Evolutionary conservation across 2,888 invertebrate genomes (phyloP), one percentile per base, ranked within the genome.

Genomic region (Brachynemurus nebulosus): DNA sequence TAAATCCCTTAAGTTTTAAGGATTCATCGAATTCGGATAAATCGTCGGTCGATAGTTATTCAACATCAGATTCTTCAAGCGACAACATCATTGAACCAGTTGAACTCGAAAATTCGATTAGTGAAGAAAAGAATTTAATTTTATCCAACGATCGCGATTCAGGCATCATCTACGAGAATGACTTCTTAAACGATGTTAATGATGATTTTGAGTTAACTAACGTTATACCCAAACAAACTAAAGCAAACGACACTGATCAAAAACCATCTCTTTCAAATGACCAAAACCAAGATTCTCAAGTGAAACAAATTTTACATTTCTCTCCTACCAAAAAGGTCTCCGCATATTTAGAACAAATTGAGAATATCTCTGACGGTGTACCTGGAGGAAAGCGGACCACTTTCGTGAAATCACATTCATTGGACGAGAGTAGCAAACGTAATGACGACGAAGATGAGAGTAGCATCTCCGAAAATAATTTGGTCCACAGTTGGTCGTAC

Each of bases 401-500:
- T 20, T 44, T 65, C 36, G 54, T 59, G 5, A 65, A 65, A 50
- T 64, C 64, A 7, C 59, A 57, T 21, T 65, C 65, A 50, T 63
- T 66, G 20, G 66, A 66, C 45, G 65, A 65, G 41, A 65, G 64
- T 50, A 51, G 57, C 17, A 57, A 55, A 37, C 53, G 53, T 33
- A 53, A 56, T 7, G 38, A 38, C 12, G 40, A 40, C 8, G 27
- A 25, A 9, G 25, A 40, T 16, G 42, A 34, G 12, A 12, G 12
- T n/a, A 57, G 59, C 33, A 51, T 61, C 7, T 63, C 63, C 11
- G 66, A 63, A 27, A 59, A 59, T 9, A 61, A 63, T 1, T 60
- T 71, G 36, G 70, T 73, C 8, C 71, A 73, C 14, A 72, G 73
- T 53, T 73, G 73, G 73, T 72, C 72, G 0, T 65, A 65, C 41